Evolutionary conservation across 2,113 vertebrate species (phyloP), one percentile per base, ranked within the genome.

Genomic region (Scytalopus superciliaris): DNA sequence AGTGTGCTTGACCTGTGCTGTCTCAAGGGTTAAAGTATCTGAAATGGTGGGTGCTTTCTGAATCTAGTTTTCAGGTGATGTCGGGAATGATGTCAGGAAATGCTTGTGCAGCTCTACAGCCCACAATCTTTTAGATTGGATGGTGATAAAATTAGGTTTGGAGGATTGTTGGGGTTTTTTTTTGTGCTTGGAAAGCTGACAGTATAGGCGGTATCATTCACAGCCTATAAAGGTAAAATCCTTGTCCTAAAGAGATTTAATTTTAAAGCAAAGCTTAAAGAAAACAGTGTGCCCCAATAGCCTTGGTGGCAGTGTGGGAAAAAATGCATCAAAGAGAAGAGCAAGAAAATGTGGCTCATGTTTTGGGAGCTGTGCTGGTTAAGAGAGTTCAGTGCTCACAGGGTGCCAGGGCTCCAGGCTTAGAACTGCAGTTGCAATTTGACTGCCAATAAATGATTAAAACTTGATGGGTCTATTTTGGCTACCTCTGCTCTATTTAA

Each of bases 331-430:
- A 17, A 56, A 85, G 25, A 72, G 40, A 37, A 73, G 23, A 68
- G 52, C 14, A 33, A 63, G 56, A 33, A 74, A 77, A 35, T 1
- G 11, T 33, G 31, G 4, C 12, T 86, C 28, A 3, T 31, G 14
- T 63, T 76, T 73, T 9, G 30, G 27, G 49, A 42, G 17, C 60
- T 66, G 31, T 27, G 2, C 3, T 45, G 45, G 0, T 2, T 59
- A 14, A 33, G 30, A 53, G 39, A 60, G 24, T 39, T 27, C 27
- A 12, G 37, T 16, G 37, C 31, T 81, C 1, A 2, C 9, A 12
- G 28, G 19, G 4, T 86, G 45, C 31, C 12, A 0, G 0, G 5
- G 24, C 60, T 84, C 77, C 0, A 0, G 49, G 63, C 33, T 53
- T 15, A 80, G 44, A 81, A 19, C 33, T 78, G 42, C 47, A 66